A percentile compares a stretch with the other conserved stretches of the same genome.
phyloP scores from a whole-genome alignment of 2,888 invertebrate genomes.

The Tinea trinotella region DNA sequence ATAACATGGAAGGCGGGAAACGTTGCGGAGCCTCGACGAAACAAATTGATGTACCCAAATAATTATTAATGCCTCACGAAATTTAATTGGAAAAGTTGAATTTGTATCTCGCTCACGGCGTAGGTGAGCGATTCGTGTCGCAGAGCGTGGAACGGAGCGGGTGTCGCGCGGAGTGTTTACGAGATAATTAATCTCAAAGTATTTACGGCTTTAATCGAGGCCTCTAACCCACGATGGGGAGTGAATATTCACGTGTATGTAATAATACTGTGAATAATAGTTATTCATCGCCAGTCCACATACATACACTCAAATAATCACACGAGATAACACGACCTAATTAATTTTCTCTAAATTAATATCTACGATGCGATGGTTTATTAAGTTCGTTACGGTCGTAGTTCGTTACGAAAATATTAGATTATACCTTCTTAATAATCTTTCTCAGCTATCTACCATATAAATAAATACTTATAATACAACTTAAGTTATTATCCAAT shows the following conservation, averaged over 20 bases:
- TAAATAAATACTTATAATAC: no score
- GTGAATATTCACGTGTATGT: constrained; percentile 65
- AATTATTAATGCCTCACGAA: constrained; percentile 75
- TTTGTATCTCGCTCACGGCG: constrained; percentile 71
- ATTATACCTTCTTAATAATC: no score
- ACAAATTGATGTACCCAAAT: constrained; percentile 75
- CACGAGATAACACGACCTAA: no score
- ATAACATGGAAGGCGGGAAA: background rate
- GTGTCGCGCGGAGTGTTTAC: constrained; percentile 65
- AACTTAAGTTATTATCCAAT: no score
- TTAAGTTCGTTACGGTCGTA: no score
- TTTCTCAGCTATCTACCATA: no score
- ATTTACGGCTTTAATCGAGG: constrained; percentile 73
- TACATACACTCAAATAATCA: no score
- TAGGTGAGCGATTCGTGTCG: constrained; percentile 68
- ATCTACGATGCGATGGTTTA: no score
- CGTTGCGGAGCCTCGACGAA: constrained; percentile 40
- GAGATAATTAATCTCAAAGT: constrained; percentile 73
- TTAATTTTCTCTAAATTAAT: no score
- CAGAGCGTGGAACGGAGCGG: constrained; percentile 30
- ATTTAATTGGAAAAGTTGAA: constrained; percentile 75
- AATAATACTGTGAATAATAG: constrained; percentile 43
- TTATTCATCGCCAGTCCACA: background rate
- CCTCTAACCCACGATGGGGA: constrained; percentile 54
- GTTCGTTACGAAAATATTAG: no score